Evolutionary conservation across 2,113 vertebrate genomes (phyloP), one percentile per base, ranked within the genome.

Genomic region (Odocoileus hemionus): DNA sequence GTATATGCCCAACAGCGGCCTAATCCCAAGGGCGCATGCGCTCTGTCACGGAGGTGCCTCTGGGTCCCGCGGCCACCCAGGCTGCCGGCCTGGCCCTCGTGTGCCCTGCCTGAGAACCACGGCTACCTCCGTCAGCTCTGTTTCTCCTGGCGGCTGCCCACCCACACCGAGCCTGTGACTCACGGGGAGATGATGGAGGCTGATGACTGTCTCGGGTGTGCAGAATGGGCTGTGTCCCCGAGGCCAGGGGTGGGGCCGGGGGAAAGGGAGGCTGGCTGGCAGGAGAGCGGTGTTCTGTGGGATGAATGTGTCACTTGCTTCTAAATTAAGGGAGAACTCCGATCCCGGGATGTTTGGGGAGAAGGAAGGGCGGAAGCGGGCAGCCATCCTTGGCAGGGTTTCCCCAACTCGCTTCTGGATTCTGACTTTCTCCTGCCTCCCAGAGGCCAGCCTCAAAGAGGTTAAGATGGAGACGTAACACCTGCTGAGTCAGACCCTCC

Each of bases 21-120:
- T 6, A 9, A 47, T 28, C 54, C 23, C 17, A 6, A 30, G 74
- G 5, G 15, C 3, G 19, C 52, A 9, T 0, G 2, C 3, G 19
- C 13, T 76, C 39, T 55, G 52, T 11, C 33, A 3, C 1, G 6
- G 82, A 39, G 55, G 21, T 36, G 19, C 19, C 52, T 28, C 0
- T 0, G 78, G 52, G 25, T 28, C 61, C 91, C 0, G 1, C 15
- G 54, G 28, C 26, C 21, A 1, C 54, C 58, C 12, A 21, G 16
- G 54, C 21, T 57, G 80, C 52, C 2, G 7, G 3, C 1, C 61
- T 50, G 52, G 43, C 25, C 61, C 39, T 4, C 1, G 0, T 25
- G 17, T 11, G 16, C 23, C 55, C 36, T 13, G 11, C 28, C 43
- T 21, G 67, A 80, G 74, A 25, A 12, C 21, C 12, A 16, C 0